Evolutionary conservation across 53 echinoderm and acorn worm genomes (phyloP).

Genomic region (Mesocentrotus franciscanus): DNA sequence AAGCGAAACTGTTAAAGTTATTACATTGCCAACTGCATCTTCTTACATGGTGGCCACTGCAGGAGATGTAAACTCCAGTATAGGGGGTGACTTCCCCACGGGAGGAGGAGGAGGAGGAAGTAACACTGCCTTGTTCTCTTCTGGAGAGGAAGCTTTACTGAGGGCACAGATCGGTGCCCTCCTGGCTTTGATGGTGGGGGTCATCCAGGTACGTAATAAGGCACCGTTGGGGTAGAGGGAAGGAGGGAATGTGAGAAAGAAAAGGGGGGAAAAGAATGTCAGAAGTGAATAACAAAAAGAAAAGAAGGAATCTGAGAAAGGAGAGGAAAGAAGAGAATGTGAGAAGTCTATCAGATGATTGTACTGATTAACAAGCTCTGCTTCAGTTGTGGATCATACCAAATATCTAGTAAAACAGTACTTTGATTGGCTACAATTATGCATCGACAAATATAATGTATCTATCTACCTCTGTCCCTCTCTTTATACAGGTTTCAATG

Average conservation of each 20-base stretch:
- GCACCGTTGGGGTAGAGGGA: not conserved
- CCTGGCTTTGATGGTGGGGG: slow-evolving; percentile 82
- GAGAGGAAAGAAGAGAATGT: not conserved
- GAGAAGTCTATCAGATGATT: not conserved
- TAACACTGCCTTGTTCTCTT: not conserved
- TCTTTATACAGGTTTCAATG: slow-evolving; percentile 75
- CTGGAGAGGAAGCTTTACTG: slow-evolving; percentile 69
- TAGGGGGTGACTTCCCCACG: not conserved
- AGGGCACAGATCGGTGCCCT: slow-evolving; percentile 73
- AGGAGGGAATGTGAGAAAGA: not conserved
- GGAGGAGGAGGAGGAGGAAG: not conserved
- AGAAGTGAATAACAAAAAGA: not conserved
- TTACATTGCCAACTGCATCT: not conserved
- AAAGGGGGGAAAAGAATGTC: not conserved
- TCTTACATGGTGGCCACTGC: not conserved
- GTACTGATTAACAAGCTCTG: too few species aligned
- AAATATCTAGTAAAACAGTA: too few species aligned
- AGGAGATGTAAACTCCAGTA: not conserved
- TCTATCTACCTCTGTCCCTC: not conserved
- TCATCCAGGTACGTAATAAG: slow-evolving; percentile 81
- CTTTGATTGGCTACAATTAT: not conserved
- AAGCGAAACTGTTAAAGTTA: not conserved
- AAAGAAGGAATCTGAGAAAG: not conserved
- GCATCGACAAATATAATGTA: not conserved
- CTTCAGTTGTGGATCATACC: too few species aligned